Base-by-base conservation (phyloP, 2,797 vertebrate species). In the Glyptemys insculpta region DNA sequence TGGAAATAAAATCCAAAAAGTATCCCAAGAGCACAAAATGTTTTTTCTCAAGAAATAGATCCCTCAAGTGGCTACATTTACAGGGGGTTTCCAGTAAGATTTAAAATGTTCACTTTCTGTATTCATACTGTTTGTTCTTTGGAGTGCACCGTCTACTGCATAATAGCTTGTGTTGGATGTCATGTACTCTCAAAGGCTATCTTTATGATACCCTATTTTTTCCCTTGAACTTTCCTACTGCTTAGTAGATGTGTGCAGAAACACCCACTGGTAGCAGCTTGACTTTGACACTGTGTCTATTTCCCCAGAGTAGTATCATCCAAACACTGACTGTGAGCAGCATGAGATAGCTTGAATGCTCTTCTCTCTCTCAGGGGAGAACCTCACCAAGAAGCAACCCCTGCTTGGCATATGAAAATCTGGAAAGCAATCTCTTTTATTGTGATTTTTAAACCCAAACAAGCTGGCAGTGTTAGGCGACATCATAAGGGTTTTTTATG, bases 11-110 rank as follows among this genome's bases (percentile, higher is more conserved):
- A 98, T 97, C 97, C 93, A 93, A 86, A 88, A 95, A 85, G 96
- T 91, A 94, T 98, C 96, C 95, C 91, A 59, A 93, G 95, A 97
- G 96, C 95, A 96, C 81, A 86, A 78, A 94, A 96, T 96, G 31
- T 97, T 93, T 98, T 98, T 97, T 98, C 96, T 96, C 91, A 96
- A 95, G 94, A 97, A 98, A 97, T 81, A 98, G 97, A 94, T 98
- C 97, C 98, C 97, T 98, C 98, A 94, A 98, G 98, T 97, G 97
- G 93, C 97, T 97, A n/a, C 96, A 90, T 98, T 98, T 98, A 98
- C 81, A 76, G 85, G 83, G 95, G 84, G 91, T 96, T 98, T 98
- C 96, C 85, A 27, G 56, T 87, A 98, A 98, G 97, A 97, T 97
- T 98, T 97, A 96, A 97, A 97, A 95, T 41, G 50, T 62, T 95